Base-by-base conservation (phyloP, 2,113 vertebrate genomes). In the Cinclus mexicanus region DNA sequence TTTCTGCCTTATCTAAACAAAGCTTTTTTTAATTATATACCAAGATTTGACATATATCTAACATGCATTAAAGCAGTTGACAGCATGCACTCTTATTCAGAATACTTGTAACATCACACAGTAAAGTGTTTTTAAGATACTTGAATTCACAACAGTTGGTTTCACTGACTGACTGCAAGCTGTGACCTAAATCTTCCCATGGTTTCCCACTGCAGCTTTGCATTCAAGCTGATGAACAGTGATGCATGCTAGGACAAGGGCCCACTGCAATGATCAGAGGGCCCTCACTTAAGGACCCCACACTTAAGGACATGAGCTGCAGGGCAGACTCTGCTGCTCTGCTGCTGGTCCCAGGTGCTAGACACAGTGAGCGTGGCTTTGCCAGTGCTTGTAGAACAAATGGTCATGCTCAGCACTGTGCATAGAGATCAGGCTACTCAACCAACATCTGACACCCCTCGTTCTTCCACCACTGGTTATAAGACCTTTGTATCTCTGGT, bases 401-500 rank as follows among this genome's bases (percentile, higher is more conserved):
- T 8, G 12, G 24, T 39, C 11, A 0, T 28, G 22, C 46, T 88
- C 31, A 78, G 28, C 50, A n/a, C 28, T 11, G 8, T 26, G 24
- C 33, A 18, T 13, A 83, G 53, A 89, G 17, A 44, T 18, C 19
- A 53, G 42, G 15, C 12, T 80, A 12, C 21, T 83, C n/a, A 79
- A 39, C 1, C 1, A 68, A 35, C 2, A 2, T 55, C 49, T 82
- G 31, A 70, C 18, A 46, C 0, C 1, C 3, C 10, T 63, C 0
- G 2, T 10, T 64, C 44, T 83, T 83, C 33, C 14, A 6, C 22
- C 18, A 9, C 9, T 2, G 3, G 25, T 57, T 28, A 11, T 12
- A 52, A 88, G 20, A 17, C 22, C 23, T 67, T 53, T 28, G 19
- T 15, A 35, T 11, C 53, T 71, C 44, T 53, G n/a, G 11, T 10